Percentiles rank a stretch among this genome's conserved stretches.
phyloP scores from a whole-genome alignment of 2,797 vertebrate genomes.

The Oreonectes daqikongensis region DNA sequence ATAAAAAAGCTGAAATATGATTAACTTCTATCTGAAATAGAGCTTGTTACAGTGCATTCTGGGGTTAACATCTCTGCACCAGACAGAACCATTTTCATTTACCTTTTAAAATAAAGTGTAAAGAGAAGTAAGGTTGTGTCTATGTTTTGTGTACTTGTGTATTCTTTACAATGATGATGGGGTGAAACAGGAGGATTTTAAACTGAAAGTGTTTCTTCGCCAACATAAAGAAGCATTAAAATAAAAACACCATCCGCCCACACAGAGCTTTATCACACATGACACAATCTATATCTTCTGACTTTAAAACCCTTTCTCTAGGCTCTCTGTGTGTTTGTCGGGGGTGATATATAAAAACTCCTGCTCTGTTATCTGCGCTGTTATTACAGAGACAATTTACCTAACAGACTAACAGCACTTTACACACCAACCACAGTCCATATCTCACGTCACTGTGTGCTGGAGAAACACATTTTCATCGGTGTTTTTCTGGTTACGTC shows the following conservation, averaged over 20 bases:
- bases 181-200: neutral
- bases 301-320: constrained; percentile 8
- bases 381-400: neutral
- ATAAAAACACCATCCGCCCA: constrained; percentile 37
- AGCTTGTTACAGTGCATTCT: no score
- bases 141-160: neutral
- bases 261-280: constrained; percentile 11
- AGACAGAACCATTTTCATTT: no score
- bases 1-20: no score
- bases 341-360: no score
- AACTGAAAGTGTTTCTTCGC: neutral
- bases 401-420: constrained; percentile 7
- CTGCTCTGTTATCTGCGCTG: neutral
- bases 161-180: constrained; percentile 2
- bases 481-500: neutral
- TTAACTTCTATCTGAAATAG: no score
- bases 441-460: no score
- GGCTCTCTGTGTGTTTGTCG: no score
- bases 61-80: no score
- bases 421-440: constrained; percentile 8
- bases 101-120: no score
- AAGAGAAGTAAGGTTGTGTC: no score
- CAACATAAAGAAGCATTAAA: constrained; percentile 36
- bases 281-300: neutral
- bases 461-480: no score